These are phyloP conservation scores for Alcedo atthis DNA, from an alignment of 2,797 vertebrate species.

Conservation along the genomic window DNA sequence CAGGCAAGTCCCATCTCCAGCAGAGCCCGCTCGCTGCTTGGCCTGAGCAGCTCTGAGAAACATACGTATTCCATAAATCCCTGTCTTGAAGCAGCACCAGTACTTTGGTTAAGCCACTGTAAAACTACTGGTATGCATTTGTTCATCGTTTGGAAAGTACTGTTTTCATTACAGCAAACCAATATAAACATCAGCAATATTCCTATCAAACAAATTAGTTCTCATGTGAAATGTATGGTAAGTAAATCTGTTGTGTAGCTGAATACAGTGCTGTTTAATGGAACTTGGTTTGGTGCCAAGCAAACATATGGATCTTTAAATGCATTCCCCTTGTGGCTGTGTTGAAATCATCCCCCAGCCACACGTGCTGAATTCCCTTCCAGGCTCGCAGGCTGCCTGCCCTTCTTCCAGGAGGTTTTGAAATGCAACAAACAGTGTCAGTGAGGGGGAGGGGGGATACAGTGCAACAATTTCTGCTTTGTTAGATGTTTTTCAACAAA, in stretches of 20 bases:
- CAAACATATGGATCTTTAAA: slow-evolving; percentile 75
- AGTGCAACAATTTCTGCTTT: background rate
- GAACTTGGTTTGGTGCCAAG: slow-evolving; percentile 71
- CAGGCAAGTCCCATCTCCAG: background rate
- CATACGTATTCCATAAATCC: slow-evolving; percentile 1
- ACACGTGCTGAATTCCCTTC: slow-evolving; percentile 47
- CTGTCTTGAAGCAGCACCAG: slow-evolving; percentile 29
- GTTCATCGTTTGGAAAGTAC: slow-evolving; percentile 60
- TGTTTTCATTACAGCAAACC: slow-evolving; percentile 74
- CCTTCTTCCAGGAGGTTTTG: slow-evolving; percentile 40
- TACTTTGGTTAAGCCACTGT: slow-evolving; percentile 34
- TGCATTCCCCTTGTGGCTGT: slow-evolving; percentile 53
- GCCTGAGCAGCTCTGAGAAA: background rate
- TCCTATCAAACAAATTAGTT: slow-evolving; percentile 79
- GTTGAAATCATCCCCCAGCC: slow-evolving; percentile 68
- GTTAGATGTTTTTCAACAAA: background rate
- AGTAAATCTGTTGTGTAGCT: slow-evolving; percentile 74
- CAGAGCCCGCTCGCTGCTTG: background rate
- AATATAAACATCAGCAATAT: slow-evolving; percentile 72
- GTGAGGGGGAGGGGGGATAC: background rate
- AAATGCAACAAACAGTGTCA: background rate
- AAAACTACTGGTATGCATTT: slow-evolving; percentile 51
- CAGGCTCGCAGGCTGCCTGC: slow-evolving; percentile 40
- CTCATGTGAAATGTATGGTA: slow-evolving; percentile 67
- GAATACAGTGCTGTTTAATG: slow-evolving; percentile 66